Evolutionary conservation across 1,140 invertebrate species (phyloP), one percentile per base, ranked within the genome.

Genomic region (Fopius arisanus): DNA sequence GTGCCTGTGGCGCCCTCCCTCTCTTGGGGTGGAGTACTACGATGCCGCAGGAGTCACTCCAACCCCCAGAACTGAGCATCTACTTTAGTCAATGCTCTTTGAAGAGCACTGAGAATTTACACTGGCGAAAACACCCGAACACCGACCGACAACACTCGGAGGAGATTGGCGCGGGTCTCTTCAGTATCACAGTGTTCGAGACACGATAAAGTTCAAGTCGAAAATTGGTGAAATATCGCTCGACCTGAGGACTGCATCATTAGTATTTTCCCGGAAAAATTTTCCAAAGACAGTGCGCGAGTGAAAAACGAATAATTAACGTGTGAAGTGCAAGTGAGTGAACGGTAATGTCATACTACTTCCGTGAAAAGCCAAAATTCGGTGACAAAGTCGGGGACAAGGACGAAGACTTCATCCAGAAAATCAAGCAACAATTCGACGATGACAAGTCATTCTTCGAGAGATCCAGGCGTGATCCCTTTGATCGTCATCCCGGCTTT

Each of bases 391-490:
- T 86, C 21, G 80, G 86, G 0, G 86, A 83, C 2, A 88, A 86
- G 23, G 81, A 84, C 2, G 86, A 89, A 72, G 87, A 88, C 72
- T 75, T 88, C 62, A 71, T 89, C 28, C 78, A 87, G 67, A 81
- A 88, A 40, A 77, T 89, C n/a, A 86, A 84, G 71, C 81, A 88
- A 72, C 80, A 87, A 29, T 83, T 89, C 48, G 83, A 85, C 67
- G 82, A 88, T 9, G 84, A 87, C 21, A 80, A 86, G n/a, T 77
- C 81, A 0, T 88, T 88, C 71, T 89, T 88, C 68, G 86, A 88
- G 5, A 70, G 78, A 12, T 59, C 59, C 5, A 68, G 78, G 74
- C 70, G 82, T 29, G 84, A 87, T 72, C 78, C 83, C 0, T 84
- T 84, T 66, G 82, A 87, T 59, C 82, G 85, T 16, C 82, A 85